Base-by-base conservation (phyloP, 2,888 invertebrate species). In the Pterostichus niger region DNA sequence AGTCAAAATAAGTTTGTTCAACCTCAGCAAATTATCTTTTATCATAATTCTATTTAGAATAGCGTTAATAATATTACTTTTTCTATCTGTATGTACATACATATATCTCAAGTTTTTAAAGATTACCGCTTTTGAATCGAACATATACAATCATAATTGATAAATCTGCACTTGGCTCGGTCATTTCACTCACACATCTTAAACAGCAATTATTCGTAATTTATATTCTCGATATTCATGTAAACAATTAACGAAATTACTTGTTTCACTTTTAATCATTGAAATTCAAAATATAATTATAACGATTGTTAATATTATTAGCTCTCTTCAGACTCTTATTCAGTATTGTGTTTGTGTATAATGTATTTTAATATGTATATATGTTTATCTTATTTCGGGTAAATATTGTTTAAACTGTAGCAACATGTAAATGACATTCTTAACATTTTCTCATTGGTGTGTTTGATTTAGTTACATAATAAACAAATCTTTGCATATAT, bases 331-430 rank as follows among this genome's bases (percentile, higher is more conserved):
- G 71, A 71, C 81, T 44, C 73, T 59, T 81, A 73, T 81, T 81
- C 81, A 81, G 81, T 81, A 81, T 81, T 81, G 81, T 81, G 81
- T 81, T 78, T 81, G 71, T 81, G 81, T 81, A 81, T 56, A 81
- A 81, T 81, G 81, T 81, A 81, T 71, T 73, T 71, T 71, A 73
- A 81, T 81, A 73, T 81, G 73, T 81, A 81, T 81, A 81, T 81
- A 81, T 81, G 81, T 81, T 81, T 73, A 54, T 44, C 71, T 79
- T 79, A 17, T 79, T 59, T 56, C 44, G 49, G 64, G 64, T 49
- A 64, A 64, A 64, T 54, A 59, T 35, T 17, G 15, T 77, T 54
- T 35, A 77, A 77, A 59, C 24, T 40, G 44, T 77, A 77, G 56
- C 54, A 35, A 54, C 54, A 77, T 80, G 80, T 80, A 80, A 64